phyloP scores from a whole-genome alignment of 2,888 invertebrate genomes.

The Geophilus truncorum region DNA sequence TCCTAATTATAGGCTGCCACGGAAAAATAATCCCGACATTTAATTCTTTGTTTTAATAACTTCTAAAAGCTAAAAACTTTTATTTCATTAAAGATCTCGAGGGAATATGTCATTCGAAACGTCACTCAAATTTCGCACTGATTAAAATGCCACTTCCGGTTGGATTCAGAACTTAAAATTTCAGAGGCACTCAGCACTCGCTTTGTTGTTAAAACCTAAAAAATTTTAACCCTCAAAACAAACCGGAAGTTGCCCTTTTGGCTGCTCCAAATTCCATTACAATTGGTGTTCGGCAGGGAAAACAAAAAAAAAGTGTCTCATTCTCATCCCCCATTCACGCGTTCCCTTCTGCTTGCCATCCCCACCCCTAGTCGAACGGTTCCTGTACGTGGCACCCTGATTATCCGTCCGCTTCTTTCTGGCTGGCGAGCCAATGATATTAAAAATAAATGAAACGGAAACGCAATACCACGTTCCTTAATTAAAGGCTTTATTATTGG shows the following conservation, averaged over 20 bases:
- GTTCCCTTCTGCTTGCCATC: neutral
- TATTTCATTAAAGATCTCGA: neutral
- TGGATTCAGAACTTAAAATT: too few species aligned
- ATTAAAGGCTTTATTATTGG: constrained; percentile 30
- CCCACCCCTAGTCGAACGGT: neutral
- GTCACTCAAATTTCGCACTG: too few species aligned
- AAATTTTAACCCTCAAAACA: too few species aligned
- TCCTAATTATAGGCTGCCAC: neutral
- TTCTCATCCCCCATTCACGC: neutral
- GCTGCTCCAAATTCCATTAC: too few species aligned
- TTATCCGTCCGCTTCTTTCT: constrained; percentile 7
- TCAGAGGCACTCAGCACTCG: too few species aligned
- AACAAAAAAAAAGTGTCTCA: neutral
- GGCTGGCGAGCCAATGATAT: constrained; percentile 18
- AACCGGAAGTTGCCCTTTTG: too few species aligned
- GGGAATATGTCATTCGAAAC: too few species aligned
- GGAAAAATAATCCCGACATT: neutral
- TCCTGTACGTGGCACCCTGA: constrained; percentile 14
- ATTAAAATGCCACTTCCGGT: too few species aligned
- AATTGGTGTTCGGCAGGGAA: too few species aligned
- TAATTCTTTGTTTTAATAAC: neutral
- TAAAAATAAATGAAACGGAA: constrained; percentile 32
- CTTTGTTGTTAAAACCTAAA: too few species aligned
- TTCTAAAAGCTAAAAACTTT: neutral
- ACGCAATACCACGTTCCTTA: constrained; percentile 25